These are phyloP conservation scores for Myripristis jacobus DNA, from an alignment of 2,797 vertebrate genomes.

Conservation along the genomic window DNA sequence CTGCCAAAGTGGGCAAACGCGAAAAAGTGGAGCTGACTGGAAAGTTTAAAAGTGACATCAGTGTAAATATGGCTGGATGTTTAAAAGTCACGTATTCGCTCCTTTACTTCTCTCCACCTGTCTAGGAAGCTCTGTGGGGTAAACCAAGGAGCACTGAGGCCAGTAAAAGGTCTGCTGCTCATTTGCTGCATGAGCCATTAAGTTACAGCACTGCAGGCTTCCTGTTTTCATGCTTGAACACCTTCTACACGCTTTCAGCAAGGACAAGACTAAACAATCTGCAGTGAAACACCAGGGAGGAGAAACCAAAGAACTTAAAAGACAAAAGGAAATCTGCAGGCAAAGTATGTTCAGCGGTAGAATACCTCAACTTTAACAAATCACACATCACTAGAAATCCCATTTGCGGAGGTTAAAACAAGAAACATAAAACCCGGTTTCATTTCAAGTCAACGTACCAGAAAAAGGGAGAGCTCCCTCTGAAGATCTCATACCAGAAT, in stretches of 20 bases:
- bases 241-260: conserved; percentile 71
- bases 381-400: conserved; percentile 28
- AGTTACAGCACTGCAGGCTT: conserved; percentile 69
- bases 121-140: conserved; percentile 65
- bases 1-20: conserved; percentile 23
- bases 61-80: conserved; percentile 30
- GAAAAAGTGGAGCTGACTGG: conserved; percentile 19
- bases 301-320: conserved; percentile 54
- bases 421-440: conserved; percentile 55
- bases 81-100: conserved; percentile 10
- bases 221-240: conserved; percentile 76
- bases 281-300: conserved; percentile 55
- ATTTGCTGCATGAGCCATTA: conserved; percentile 68
- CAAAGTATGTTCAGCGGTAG: conserved; percentile 29
- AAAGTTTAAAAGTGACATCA: conserved; percentile 44
- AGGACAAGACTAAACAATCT: conserved; percentile 70
- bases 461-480: conserved; percentile 23
- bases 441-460: conserved; percentile 28
- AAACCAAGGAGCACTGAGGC: conserved; percentile 48
- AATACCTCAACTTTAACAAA: conserved; percentile 53
- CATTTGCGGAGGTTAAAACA: conserved; percentile 49
- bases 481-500: conserved; percentile 12
- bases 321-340: neutral
- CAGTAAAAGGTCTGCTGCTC: conserved; percentile 63
- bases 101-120: conserved; percentile 40